Base-by-base conservation (phyloP, 2,113 vertebrate species). In the Gulo gulo region DNA sequence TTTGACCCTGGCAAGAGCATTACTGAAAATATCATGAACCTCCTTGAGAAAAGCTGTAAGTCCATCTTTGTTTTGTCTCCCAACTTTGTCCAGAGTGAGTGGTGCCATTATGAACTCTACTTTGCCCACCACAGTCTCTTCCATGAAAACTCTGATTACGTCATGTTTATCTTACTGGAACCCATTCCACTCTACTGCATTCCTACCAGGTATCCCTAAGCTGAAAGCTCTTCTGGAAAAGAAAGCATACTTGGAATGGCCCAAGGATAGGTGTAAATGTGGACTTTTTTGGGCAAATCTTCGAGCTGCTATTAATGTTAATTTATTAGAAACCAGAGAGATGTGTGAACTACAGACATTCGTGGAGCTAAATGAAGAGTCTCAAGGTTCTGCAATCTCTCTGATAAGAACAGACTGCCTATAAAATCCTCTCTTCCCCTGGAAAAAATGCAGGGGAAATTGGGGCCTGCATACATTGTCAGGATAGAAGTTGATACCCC, bases 91-190 rank as follows among this genome's bases (percentile, higher is more conserved):
- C 99, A 99, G 98, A 99, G 99, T 1, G 99, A 99, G 21, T 99
- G 99, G 99, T 99, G 99, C 80, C 99, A 99, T 97, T 99, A 99
- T 12, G 99, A 99, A 97, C 98, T 99, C 21, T 99, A 99, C 97
- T 99, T 99, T 11, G 99, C 99, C 88, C 99, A 99, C 31, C 99
- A 99, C 97, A 98, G 98, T 71, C 91, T 98, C 2, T 98, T 99
- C 39, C 96, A 97, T 21, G 98, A 98, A 82, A 98, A 96, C n/a
- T 98, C 97, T 0, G 98, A 99, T 71, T 98, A 98, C 34, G 93
- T 99, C 18, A 99, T 99, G 89, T 98, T 99, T 34, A 98, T 99
- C 86, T 94, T 99, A 9, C 98, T 99, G 23, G 99, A 99, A 93
- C 98, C 99, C 0, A 98, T 99, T 92, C 99, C 99, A 29, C 78